phyloP scores from a whole-genome alignment of 2,113 vertebrate species.

The Anarhynchus alexandrinus region DNA sequence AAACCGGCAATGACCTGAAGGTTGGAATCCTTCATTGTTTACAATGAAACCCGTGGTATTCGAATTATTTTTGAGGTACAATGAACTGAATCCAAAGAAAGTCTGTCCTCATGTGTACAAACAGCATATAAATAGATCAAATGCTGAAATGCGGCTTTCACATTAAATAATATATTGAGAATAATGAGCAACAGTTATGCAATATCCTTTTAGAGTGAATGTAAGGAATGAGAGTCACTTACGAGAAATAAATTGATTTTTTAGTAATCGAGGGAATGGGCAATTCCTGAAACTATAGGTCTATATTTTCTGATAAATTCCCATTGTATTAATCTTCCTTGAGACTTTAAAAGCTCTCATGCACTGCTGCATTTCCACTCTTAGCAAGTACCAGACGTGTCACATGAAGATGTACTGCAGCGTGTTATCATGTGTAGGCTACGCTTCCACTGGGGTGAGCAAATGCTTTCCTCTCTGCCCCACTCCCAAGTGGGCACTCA shows the following conservation, averaged over 20 bases:
- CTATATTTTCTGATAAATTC: constrained; percentile 9
- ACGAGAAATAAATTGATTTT: constrained; percentile 51
- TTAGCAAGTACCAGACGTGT: not conserved
- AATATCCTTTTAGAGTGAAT: constrained; percentile 5
- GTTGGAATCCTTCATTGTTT: constrained; percentile 40
- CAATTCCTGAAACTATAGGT: constrained; percentile 18
- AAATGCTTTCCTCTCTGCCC: not conserved
- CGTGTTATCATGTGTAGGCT: not conserved
- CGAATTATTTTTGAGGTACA: constrained; percentile 31
- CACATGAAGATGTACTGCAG: not conserved
- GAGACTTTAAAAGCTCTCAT: not conserved
- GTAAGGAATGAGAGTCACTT: not conserved
- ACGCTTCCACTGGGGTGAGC: not conserved
- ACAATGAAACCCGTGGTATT: constrained; percentile 40
- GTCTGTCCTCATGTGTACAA: not conserved
- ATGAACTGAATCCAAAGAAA: not conserved
- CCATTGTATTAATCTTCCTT: not conserved
- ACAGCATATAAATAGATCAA: constrained; percentile 27
- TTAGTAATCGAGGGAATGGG: not conserved
- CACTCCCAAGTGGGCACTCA: not conserved
- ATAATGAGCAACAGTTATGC: not conserved
- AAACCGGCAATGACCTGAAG: constrained; percentile 13
- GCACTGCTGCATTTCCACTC: not conserved
- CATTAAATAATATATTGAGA: constrained; percentile 11
- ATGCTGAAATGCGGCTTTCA: not conserved